A percentile compares a stretch with the other conserved stretches of the same genome.
Conservation (phyloP, 2,113 vertebrate species). For the zebrafish (Danio rerio) region GRCz12tu NC_133187.1:22564001-22564500, state of each 20-base stretch:
- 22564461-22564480: background rate
- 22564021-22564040: background rate
- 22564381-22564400: constrained; percentile 26
- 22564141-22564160: background rate
- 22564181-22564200: background rate
- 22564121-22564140: background rate
- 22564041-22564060: background rate
- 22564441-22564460: constrained; percentile 22
- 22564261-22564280: background rate
- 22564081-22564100: background rate
- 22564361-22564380: constrained; percentile 4
- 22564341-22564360: constrained; percentile 12
- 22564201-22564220: background rate
- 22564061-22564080: background rate
- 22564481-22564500: constrained; percentile 32
- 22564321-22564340: background rate
- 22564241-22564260: background rate
- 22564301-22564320: constrained; percentile 37
- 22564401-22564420: constrained; percentile 14
- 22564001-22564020: too few species aligned
- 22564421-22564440: constrained; percentile 2
- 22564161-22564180: background rate
- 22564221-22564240: background rate
- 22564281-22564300: constrained; percentile 28
- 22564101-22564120: background rate